These are phyloP conservation scores for Pipistrellus pipistrellus DNA, from an alignment of 2,797 vertebrate genomes.

Conservation along the genomic window DNA sequence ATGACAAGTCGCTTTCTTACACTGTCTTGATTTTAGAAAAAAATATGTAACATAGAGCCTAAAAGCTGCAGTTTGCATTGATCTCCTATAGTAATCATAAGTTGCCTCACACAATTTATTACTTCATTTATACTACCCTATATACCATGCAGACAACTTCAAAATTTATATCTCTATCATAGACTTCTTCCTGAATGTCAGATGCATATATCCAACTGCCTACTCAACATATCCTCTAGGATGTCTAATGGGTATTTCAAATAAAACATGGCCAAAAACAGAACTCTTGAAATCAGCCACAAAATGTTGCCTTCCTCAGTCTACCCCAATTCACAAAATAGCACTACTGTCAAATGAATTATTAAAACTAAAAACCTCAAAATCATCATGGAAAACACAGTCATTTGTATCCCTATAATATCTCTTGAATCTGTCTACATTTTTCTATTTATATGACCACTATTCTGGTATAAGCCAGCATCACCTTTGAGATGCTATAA, in stretches of 20 bases:
- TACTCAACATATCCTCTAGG: neutral
- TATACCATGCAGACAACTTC: slow-evolving; percentile 50
- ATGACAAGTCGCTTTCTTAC: slow-evolving; percentile 57
- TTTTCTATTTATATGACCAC: neutral
- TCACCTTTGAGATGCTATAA: neutral
- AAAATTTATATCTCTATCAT: slow-evolving; percentile 44
- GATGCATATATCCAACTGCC: slow-evolving; percentile 56
- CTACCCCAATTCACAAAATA: slow-evolving; percentile 40
- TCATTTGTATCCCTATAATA: neutral
- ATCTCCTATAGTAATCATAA: slow-evolving; percentile 66
- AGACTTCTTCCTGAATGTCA: slow-evolving; percentile 28
- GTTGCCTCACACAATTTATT: slow-evolving; percentile 65
- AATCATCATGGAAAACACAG: neutral
- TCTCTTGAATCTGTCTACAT: neutral
- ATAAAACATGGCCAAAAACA: slow-evolving; percentile 36
- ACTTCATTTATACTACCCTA: slow-evolving; percentile 53
- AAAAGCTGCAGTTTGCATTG: slow-evolving; percentile 62
- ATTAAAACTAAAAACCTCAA: neutral
- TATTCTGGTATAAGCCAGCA: slow-evolving; percentile 9
- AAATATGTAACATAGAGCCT: neutral
- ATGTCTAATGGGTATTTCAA: slow-evolving; percentile 45
- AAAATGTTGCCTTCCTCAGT: neutral
- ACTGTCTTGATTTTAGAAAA: slow-evolving; percentile 31
- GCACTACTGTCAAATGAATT: neutral
- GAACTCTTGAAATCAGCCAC: neutral